Evolutionary conservation across 2,797 vertebrate genomes (phyloP).

Genomic region (Naso thynnoides): DNA sequence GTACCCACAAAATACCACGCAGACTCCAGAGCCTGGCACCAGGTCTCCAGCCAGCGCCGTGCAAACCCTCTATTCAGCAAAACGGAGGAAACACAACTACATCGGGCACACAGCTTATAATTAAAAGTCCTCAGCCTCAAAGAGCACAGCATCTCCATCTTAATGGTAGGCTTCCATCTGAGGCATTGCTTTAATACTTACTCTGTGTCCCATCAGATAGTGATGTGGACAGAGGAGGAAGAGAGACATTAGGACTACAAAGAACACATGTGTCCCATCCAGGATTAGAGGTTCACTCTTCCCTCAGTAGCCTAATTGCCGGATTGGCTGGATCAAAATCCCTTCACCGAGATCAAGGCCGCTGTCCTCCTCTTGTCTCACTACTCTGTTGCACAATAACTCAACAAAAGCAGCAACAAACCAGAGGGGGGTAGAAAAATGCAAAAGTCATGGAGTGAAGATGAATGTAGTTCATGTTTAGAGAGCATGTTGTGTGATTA

Average conservation of each 20-base stretch:
- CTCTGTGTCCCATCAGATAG: constrained; percentile 78
- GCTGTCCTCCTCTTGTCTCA: constrained; percentile 75
- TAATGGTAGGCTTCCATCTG: constrained; percentile 84
- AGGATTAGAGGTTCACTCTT: constrained; percentile 82
- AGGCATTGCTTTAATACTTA: constrained; percentile 81
- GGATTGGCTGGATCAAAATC: constrained; percentile 82
- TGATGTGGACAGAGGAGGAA: constrained; percentile 81
- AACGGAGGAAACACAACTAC: constrained; percentile 76
- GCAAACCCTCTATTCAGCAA: constrained; percentile 79
- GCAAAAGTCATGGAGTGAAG: constrained; percentile 72
- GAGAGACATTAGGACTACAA: constrained; percentile 84
- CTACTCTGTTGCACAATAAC: constrained; percentile 78
- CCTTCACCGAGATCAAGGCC: constrained; percentile 80
- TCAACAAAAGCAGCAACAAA: constrained; percentile 75
- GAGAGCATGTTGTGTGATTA: constrained; percentile 87
- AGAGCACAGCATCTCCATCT: constrained; percentile 80
- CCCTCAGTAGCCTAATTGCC: constrained; percentile 83
- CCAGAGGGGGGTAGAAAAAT: constrained; percentile 15
- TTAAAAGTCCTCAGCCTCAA: constrained; percentile 84
- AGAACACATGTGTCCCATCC: constrained; percentile 79
- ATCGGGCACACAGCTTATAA: constrained; percentile 76
- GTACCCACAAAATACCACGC: constrained; percentile 73
- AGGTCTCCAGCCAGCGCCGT: constrained; percentile 71
- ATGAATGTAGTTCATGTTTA: constrained; percentile 85
- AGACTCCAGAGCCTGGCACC: constrained; percentile 79